Percentiles rank a stretch among this genome's conserved stretches.
Conservation (phyloP, 1,140 invertebrate genomes). For the Brachionus sp. region DNA sequence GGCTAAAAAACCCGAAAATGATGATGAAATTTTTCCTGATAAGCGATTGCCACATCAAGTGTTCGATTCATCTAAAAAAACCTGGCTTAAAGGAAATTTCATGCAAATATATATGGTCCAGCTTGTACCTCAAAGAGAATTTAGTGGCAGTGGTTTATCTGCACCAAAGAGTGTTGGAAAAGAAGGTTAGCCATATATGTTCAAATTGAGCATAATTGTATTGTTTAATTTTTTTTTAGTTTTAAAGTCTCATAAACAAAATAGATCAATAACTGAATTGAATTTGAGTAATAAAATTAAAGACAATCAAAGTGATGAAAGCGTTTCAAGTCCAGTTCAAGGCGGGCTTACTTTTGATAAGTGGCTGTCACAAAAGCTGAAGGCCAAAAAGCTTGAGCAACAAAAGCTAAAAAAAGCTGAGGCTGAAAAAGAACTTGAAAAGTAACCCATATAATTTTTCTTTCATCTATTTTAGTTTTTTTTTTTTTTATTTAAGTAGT, state of each 20-base stretch:
- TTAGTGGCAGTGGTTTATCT: constrained; percentile 35
- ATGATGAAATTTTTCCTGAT: constrained; percentile 31
- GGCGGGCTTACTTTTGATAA: constrained; percentile 17
- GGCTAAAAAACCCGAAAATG: background rate
- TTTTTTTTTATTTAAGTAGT: background rate
- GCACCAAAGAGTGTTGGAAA: constrained; percentile 35
- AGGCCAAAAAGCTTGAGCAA: constrained; percentile 11
- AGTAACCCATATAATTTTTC: background rate
- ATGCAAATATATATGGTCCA: constrained; percentile 45
- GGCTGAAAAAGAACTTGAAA: constrained; percentile 43
- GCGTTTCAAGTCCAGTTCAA: background rate
- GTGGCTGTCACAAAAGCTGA: constrained; percentile 23
- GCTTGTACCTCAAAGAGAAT: constrained; percentile 23
- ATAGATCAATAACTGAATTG: constrained; percentile 13
- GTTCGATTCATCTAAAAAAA: constrained; percentile 44
- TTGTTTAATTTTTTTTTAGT: background rate
- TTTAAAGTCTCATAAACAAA: constrained; percentile 19
- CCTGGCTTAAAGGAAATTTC: constrained; percentile 41
- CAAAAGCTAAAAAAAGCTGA: constrained; percentile 39
- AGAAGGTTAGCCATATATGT: background rate
- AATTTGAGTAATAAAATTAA: background rate
- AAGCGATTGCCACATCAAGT: constrained; percentile 41
- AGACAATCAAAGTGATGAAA: background rate
- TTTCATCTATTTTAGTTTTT: background rate
- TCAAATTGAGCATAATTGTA: background rate